Base-by-base conservation (phyloP, 2,113 vertebrate genomes). In the Microcebus griseorufus region DNA sequence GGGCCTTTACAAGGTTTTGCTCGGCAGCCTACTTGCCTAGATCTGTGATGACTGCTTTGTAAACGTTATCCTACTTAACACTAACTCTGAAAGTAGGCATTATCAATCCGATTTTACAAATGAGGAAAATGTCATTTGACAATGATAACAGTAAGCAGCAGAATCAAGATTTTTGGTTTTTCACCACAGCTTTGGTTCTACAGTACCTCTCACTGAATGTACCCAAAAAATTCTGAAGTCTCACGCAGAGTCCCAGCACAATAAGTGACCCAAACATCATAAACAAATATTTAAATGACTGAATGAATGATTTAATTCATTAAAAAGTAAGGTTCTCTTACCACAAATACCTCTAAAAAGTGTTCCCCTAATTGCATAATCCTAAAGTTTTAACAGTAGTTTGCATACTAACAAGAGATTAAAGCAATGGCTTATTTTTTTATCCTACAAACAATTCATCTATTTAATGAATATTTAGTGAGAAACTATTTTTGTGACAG, bases 291-390 rank as follows among this genome's bases (percentile, higher is more conserved):
- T 90, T 93, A 81, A 51, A 88, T 60, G 13, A 88, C 29, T 88
- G 39, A 85, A 80, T 79, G 25, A 12, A 86, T 95, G 53, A 90
- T 34, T 93, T 94, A 96, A 78, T 55, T 87, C 69, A 73, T 81
- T 81, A 55, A 78, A 95, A 96, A 86, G 5, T 70, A 95, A 90
- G 14, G 16, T 81, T 90, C 67, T 88, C 69, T 89, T 84, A 90
- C 8, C 75, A 22, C 53, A 97, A 82, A 92, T 73, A 83, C 20
- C 62, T 84, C 93, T 81, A 93, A 88, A 91, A 96, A 69, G 14
- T 88, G 60, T 84, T 89, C 64, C 90, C 64, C 20, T 70, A 84
- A 69, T 78, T 97, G 94, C 5, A 65, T 65, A 92, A 72, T 70
- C 25, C n/a, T 87, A 70, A 53, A 25, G 6, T 70, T 96, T 95